These are phyloP conservation scores for Thumatha senex DNA, from an alignment of 2,888 invertebrate species.

Conservation along the genomic window DNA sequence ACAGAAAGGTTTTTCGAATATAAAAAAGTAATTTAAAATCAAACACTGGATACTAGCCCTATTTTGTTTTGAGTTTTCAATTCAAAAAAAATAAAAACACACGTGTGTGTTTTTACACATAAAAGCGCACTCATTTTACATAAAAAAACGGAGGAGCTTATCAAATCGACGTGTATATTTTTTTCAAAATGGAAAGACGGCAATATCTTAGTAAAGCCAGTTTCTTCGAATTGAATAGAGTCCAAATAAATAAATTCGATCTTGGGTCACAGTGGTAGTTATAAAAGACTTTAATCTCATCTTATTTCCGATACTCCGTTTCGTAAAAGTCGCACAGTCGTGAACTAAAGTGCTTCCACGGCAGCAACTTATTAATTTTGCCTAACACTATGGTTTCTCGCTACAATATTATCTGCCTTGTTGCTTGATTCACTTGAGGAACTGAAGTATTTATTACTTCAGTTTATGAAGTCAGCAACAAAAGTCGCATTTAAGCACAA, in stretches of 20 bases:
- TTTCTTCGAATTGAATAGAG: conserved; percentile 31
- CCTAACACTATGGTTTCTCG: conserved; percentile 13
- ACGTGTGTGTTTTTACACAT: no score
- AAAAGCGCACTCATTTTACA: no score
- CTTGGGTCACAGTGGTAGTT: conserved; percentile 39
- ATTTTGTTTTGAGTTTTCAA: no score
- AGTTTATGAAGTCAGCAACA: no score
- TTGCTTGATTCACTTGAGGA: no score
- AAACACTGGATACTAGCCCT: no score
- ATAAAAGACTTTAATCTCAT: conserved; percentile 49
- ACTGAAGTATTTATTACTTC: no score
- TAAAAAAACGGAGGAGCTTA: no score
- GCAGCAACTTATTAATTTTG: conserved; percentile 45
- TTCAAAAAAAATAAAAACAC: no score
- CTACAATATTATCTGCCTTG: not conserved
- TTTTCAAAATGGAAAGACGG: no score
- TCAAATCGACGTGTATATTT: no score
- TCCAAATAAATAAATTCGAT: conserved; percentile 31
- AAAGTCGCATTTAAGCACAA: no score
- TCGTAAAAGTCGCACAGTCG: conserved; percentile 36
- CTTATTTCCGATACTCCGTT: conserved; percentile 48
- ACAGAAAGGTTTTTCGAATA: conserved; percentile 7
- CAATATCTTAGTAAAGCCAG: not conserved
- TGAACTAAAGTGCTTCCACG: conserved; percentile 37
- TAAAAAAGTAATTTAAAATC: conserved; percentile 14